Conservation (phyloP, 2,113 vertebrate species). For the Saiga tatarica region DNA sequence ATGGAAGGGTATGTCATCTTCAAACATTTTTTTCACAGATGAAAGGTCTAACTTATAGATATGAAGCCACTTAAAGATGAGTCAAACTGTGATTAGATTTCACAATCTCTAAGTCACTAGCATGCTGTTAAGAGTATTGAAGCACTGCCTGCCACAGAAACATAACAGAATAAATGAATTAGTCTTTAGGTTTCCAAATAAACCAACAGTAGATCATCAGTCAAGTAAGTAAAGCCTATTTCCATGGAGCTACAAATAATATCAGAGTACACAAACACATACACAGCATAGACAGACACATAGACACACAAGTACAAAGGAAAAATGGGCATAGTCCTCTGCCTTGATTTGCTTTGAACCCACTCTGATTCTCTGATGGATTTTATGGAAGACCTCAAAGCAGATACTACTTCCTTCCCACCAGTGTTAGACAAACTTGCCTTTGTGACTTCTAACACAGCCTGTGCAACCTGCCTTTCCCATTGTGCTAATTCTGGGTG, state of each 20-base stretch:
- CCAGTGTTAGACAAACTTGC: background rate
- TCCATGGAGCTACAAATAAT: background rate
- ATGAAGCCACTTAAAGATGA: constrained; percentile 30
- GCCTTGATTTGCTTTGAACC: background rate
- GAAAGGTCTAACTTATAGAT: background rate
- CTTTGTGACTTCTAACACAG: background rate
- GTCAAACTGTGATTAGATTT: constrained; percentile 55
- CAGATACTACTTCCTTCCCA: background rate
- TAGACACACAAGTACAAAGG: background rate
- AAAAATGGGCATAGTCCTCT: background rate
- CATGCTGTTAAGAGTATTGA: constrained; percentile 13
- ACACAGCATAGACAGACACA: background rate
- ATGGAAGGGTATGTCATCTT: background rate
- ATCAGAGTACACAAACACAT: background rate
- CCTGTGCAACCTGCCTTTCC: background rate
- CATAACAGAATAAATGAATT: constrained; percentile 40
- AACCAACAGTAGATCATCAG: background rate
- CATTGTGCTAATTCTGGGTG: constrained; percentile 26
- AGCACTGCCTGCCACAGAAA: background rate
- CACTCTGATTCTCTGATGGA: background rate
- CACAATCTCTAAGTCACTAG: background rate
- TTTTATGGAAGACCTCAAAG: background rate
- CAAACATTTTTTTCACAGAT: constrained; percentile 24
- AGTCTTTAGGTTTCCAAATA: constrained; percentile 43
- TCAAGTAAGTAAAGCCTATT: background rate